Base-by-base conservation (phyloP, 2,888 invertebrate genomes). In the Pegoplata infirma region DNA sequence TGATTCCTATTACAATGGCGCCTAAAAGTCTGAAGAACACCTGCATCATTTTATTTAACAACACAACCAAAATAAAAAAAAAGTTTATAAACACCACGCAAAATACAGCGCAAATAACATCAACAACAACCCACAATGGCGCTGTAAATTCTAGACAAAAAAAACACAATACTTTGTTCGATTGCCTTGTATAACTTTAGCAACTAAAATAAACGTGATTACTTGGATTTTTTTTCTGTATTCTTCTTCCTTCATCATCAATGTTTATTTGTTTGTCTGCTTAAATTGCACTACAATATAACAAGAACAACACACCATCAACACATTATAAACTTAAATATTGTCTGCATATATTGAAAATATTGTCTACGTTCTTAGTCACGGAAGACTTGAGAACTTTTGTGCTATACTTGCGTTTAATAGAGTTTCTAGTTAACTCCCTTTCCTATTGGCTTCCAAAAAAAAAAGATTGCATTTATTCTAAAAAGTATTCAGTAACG, bases 21-120 rank as follows among this genome's bases (percentile, higher is more conserved):
- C 85, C 85, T 83, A 81, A 71, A 71, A 84, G 85, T 85, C 85
- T 85, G 83, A 79, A 83, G 85, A 84, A 85, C 85, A 85, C 85
- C 85, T 85, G 85, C 85, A 83, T 82, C 77, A 81, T 80, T 77
- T 81, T 23, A 58, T 66, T 72, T 53, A 61, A 55, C 80, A 74
- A 68, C 46, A 49, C 36, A 44, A 40, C 3, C 47, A 32, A 64
- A 17, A 40, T 19, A 64, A n/a, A n/a, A n/a, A n/a, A n/a, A n/a
- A n/a, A n/a, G n/a, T n/a, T n/a, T n/a, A n/a, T 55, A 36, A 16
- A 46, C 40, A 59, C 53, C 14, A 63, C 64, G 63, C 71, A 32
- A 67, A 32, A 49, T 46, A 8, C 32, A 67, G 21, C 32, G 12
- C n/a, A 51, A 63, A 72, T 72, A 71, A 53, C 55, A 44, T 36